phyloP scores from a whole-genome alignment of 2,113 vertebrate genomes.

The Chaetops frenatus region DNA sequence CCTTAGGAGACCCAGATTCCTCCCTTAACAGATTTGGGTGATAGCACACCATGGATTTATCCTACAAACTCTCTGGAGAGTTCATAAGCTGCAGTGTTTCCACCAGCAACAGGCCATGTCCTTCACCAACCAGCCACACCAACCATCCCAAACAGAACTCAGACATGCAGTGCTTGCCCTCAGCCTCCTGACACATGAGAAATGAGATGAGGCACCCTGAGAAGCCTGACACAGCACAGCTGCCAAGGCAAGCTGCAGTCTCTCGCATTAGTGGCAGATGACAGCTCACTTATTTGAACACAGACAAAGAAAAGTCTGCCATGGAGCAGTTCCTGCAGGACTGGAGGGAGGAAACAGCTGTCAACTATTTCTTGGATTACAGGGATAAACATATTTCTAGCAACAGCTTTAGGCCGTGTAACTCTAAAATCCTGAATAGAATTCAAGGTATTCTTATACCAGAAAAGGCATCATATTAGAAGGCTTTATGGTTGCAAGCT shows the following conservation, averaged over 20 bases:
- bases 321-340: background rate
- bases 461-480: background rate
- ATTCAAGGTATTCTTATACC: conserved; percentile 10
- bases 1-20: background rate
- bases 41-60: background rate
- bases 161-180: background rate
- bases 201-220: background rate
- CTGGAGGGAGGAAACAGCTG: conserved; percentile 44
- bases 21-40: background rate
- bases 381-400: conserved; percentile 41
- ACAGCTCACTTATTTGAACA: conserved; percentile 26
- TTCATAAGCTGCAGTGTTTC: background rate
- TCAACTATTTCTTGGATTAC: conserved; percentile 46
- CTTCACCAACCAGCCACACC: background rate
- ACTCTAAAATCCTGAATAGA: background rate
- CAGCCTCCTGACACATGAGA: background rate
- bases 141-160: background rate
- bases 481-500: background rate
- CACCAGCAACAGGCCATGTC: background rate
- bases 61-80: rapidly evolving
- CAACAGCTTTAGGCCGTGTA: background rate
- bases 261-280: background rate
- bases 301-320: conserved; percentile 34
- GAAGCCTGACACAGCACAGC: background rate
- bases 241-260: background rate